Conservation (phyloP, 2,888 invertebrate species). For the Gnatocerus cornutus region DNA sequence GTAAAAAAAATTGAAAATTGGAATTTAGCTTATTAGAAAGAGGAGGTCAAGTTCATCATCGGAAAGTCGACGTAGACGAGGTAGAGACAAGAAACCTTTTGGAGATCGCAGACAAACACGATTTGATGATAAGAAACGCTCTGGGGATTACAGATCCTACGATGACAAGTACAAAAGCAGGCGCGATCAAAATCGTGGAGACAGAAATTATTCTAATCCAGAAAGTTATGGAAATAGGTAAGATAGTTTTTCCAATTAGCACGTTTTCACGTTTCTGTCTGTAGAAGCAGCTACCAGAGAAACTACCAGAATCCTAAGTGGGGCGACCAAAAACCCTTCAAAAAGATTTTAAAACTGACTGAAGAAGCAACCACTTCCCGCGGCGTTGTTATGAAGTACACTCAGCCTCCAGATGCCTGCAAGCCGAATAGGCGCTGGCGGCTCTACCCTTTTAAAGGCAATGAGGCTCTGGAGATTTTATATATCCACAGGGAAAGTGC, state of each 20-base stretch:
- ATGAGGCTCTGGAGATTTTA: conserved; percentile 92
- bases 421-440: conserved; percentile 97
- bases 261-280: too few species aligned
- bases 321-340: conserved; percentile 60
- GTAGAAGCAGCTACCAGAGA: conserved; percentile 51
- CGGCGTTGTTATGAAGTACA: conserved; percentile 97
- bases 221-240: conserved; percentile 30
- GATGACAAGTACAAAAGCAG: conserved; percentile 27
- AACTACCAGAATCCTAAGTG: conserved; percentile 68
- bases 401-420: conserved; percentile 96
- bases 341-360: conserved; percentile 87
- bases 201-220: conserved; percentile 22
- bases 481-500: conserved; percentile 98
- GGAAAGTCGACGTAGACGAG: conserved; percentile 6
- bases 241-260: not conserved
- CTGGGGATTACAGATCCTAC: conserved; percentile 1
- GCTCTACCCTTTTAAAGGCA: conserved; percentile 95
- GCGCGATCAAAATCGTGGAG: conserved; percentile 17
- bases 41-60: conserved; percentile 13
- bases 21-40: too few species aligned
- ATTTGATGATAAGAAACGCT: conserved; percentile 16
- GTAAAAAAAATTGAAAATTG: too few species aligned
- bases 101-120: conserved; percentile 14
- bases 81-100: conserved; percentile 14
- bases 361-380: conserved; percentile 97